Evolutionary conservation across 2,888 invertebrate species (phyloP), one percentile per base, ranked within the genome.

Genomic region (Drepanosiphum platanoidis): DNA sequence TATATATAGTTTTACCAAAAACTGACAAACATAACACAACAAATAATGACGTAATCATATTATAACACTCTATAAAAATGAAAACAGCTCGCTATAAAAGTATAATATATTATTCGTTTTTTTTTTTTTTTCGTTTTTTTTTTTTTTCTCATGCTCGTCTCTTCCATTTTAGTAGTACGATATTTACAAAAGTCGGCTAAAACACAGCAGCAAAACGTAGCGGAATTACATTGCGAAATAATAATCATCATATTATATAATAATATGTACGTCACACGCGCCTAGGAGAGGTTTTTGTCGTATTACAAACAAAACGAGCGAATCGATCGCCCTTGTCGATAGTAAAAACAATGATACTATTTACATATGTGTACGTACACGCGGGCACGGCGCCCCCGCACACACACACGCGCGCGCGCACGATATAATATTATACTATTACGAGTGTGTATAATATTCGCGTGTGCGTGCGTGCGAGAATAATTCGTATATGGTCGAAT

Each of bases 11-110:
- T 68, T 27, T 70, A 70, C 70, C 66, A 34, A 46, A 68, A 80
- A 74, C 66, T 22, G 68, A 39, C 84, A 84, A 84, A 84, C 77
- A 77, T 75, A 84, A 84, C 83, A 36, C 74, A 74, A 83, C 83
- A 46, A 74, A 74, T 80, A 80, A 70, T 80, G n/a, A n/a, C n/a
- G 27, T 39, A 34, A 68, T 58, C 34, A 42, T 84, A 68, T 64
- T 72, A 58, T 52, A 84, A 84, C 83, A 36, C 68, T 83, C 64
- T 83, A 75, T 83, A 86, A 79, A 86, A 86, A 86, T 81, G 66
- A 86, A 86, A 79, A 81, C 81, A 46, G 72, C 66, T 82, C 70
- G 75, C 70, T 86, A 74, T 84, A 82, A 30, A 82, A 87, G 42
- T 72, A 46, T 74, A n/a, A n/a, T n/a, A 42, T 83, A 52, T 61